A percentile compares a stretch with the other conserved stretches of the same genome.
These are phyloP conservation scores for Pungitius pungitius DNA, from an alignment of 2,113 vertebrate genomes.

Conservation along the genomic window DNA sequence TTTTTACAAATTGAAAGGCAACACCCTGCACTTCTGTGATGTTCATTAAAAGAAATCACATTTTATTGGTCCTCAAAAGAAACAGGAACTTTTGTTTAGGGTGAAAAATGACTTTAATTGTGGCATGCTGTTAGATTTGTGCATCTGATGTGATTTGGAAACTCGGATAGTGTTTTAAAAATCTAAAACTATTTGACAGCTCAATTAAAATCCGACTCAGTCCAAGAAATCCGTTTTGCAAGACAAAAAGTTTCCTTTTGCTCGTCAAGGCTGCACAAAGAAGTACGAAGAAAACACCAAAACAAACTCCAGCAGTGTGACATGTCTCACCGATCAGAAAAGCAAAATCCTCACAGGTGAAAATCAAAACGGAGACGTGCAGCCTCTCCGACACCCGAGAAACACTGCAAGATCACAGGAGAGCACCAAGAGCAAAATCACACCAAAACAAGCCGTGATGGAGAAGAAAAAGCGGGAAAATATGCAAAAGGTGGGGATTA, in stretches of 20 bases:
- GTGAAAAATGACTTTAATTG: background rate
- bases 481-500: constrained; percentile 44
- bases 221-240: constrained; percentile 8
- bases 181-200: constrained; percentile 11
- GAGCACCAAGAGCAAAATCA: constrained; percentile 58
- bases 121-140: background rate
- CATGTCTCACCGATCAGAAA: constrained; percentile 62
- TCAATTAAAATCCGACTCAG: constrained; percentile 30
- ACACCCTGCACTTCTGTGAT: background rate
- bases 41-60: background rate
- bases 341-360: constrained; percentile 65
- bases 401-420: constrained; percentile 57
- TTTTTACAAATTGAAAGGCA: background rate
- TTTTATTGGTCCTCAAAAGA: constrained; percentile 20
- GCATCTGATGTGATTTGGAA: constrained; percentile 3
- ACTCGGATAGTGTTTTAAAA: background rate
- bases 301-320: constrained; percentile 66
- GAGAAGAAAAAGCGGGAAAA: constrained; percentile 44
- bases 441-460: constrained; percentile 64
- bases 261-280: constrained; percentile 24
- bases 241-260: constrained; percentile 50
- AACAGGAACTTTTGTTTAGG: constrained; percentile 1
- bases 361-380: constrained; percentile 65
- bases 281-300: constrained; percentile 48
- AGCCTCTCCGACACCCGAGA: constrained; percentile 59